Evolutionary conservation across 2,797 vertebrate genomes (phyloP).

Genomic region (Clarias pachynema): DNA sequence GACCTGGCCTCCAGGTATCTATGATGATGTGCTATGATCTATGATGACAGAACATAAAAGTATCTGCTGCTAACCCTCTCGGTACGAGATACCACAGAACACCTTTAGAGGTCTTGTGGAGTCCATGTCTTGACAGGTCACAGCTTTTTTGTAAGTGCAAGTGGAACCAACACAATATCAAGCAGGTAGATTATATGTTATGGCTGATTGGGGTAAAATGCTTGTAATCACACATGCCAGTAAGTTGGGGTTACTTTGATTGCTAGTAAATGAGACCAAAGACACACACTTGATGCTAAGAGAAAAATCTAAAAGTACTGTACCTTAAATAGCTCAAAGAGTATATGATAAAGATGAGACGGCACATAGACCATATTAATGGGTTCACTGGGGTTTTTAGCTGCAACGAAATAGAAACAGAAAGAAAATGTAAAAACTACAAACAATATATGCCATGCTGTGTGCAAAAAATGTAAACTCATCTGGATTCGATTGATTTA

Average conservation of each 20-base stretch:
- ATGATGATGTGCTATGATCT: too few relatives aligned
- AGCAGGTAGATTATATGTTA: too few relatives aligned
- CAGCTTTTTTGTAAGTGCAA: too few relatives aligned
- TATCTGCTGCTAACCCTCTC: too few relatives aligned
- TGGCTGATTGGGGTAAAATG: too few relatives aligned
- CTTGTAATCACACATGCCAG: too few relatives aligned
- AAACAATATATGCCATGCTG: background rate
- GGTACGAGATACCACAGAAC: too few relatives aligned
- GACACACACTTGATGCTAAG: background rate
- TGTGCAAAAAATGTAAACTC: background rate
- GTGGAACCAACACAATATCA: too few relatives aligned
- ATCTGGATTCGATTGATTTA: background rate
- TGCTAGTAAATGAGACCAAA: background rate
- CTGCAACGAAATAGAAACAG: constrained; percentile 68
- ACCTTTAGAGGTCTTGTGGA: too few relatives aligned
- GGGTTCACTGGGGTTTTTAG: constrained; percentile 78
- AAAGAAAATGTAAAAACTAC: background rate
- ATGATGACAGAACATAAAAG: too few relatives aligned
- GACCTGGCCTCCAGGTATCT: too few relatives aligned
- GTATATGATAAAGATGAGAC: constrained; percentile 97
- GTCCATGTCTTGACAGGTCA: too few relatives aligned
- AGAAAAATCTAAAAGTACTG: background rate
- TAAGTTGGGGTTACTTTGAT: background rate
- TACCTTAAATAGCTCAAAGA: constrained; percentile 99
- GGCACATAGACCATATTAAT: constrained; percentile 94